Evolutionary conservation across 2,888 invertebrate species (phyloP).

Genomic region (Xylocampa areola): DNA sequence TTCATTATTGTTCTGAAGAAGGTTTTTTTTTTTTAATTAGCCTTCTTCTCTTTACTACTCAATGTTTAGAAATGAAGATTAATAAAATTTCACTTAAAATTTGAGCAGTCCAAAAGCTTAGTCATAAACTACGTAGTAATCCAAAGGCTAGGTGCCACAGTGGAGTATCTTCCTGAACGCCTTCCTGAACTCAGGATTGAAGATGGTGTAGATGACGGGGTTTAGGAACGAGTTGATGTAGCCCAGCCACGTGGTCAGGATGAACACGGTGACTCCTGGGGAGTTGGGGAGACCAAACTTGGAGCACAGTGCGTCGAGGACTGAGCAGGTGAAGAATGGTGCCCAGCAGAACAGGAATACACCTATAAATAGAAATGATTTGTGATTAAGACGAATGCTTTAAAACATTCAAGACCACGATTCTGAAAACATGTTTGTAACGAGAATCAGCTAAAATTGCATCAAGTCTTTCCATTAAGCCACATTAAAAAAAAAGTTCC

Average conservation of each 20-base stretch:
- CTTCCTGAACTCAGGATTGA: constrained; percentile 99
- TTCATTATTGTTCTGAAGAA: no score
- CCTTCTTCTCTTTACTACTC: constrained; percentile 14
- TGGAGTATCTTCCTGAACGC: constrained; percentile 98
- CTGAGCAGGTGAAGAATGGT: constrained; percentile 99
- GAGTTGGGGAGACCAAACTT: constrained; percentile 94
- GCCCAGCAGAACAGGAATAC: constrained; percentile 99
- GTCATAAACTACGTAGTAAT: constrained; percentile 80
- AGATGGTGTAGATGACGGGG: constrained; percentile 98
- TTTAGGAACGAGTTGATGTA: constrained; percentile 98
- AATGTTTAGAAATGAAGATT: background rate
- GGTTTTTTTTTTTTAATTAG: no score
- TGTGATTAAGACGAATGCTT: no score
- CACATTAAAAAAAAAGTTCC: no score
- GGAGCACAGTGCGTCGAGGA: constrained; percentile 98
- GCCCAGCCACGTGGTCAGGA: constrained; percentile 98
- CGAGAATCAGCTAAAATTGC: no score
- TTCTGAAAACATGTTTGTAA: no score
- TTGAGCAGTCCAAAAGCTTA: constrained; percentile 53
- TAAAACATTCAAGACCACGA: no score
- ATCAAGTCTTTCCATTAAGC: no score
- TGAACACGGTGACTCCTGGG: constrained; percentile 96
- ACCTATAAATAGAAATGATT: constrained; percentile 90
- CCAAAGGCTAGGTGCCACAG: constrained; percentile 89
- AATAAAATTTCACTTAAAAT: constrained; percentile 19